Evolutionary conservation across 2,888 invertebrate genomes (phyloP).

Genomic region (Octonoba sinensis): DNA sequence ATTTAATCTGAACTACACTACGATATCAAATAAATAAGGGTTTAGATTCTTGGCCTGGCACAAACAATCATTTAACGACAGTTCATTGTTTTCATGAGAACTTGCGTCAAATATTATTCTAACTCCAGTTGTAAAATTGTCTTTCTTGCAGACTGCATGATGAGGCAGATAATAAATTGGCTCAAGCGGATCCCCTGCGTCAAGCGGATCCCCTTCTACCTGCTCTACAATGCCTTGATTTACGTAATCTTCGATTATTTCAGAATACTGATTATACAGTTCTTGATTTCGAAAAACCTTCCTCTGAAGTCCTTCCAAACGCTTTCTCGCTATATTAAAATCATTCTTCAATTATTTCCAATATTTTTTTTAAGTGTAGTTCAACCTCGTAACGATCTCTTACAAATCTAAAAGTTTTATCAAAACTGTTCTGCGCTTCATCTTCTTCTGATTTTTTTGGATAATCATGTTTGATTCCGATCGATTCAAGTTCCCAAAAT

Average conservation of each 20-base stretch:
- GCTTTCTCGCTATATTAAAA: not conserved
- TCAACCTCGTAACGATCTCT: not conserved
- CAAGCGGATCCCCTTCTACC: not conserved
- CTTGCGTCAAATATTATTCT: too few species aligned
- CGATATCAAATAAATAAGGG: not conserved
- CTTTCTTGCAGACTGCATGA: not conserved
- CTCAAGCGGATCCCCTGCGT: not conserved
- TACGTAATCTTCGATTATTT: not conserved
- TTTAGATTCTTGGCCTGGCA: not conserved
- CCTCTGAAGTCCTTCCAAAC: not conserved
- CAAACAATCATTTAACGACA: constrained; percentile 18
- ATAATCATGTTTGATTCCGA: not conserved
- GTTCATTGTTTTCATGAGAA: constrained; percentile 6
- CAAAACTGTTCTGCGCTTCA: not conserved
- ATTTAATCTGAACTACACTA: not conserved
- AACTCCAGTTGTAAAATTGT: not conserved
- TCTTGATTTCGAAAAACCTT: not conserved
- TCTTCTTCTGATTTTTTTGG: not conserved
- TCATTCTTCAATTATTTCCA: not conserved
- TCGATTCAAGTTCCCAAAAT: too few species aligned
- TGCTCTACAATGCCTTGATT: constrained; percentile 8
- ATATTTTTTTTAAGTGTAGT: not conserved
- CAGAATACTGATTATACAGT: not conserved
- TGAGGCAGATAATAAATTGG: constrained; percentile 12
- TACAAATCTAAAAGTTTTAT: not conserved